Conservation (phyloP, 2,888 invertebrate species). For the Leucozona laternaria region DNA sequence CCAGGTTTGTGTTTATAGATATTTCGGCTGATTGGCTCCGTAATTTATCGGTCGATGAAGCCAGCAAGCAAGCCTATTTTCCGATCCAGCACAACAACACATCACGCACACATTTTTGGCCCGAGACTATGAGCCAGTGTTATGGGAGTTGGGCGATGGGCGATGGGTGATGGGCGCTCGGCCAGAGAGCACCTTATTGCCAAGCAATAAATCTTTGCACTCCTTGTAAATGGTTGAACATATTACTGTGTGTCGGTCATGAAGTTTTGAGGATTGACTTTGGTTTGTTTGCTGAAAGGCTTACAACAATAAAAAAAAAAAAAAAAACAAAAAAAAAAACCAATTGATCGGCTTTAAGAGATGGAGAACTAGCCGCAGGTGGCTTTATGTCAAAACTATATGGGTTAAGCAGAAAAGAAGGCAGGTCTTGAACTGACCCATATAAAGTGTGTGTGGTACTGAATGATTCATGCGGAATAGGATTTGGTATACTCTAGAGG, state of each 20-base stretch:
- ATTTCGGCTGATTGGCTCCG: slow-evolving; percentile 70
- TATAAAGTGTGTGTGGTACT: not conserved
- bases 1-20: slow-evolving; percentile 67
- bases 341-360: not conserved
- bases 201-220: slow-evolving; percentile 68
- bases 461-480: slow-evolving; percentile 27
- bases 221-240: slow-evolving; percentile 61
- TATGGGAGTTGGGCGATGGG: not conserved
- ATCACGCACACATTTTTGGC: slow-evolving; percentile 16
- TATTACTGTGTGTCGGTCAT: slow-evolving; percentile 65
- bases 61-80: slow-evolving; percentile 53
- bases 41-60: slow-evolving; percentile 67
- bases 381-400: slow-evolving; percentile 42
- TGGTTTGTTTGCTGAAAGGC: slow-evolving; percentile 51
- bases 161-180: not conserved
- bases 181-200: slow-evolving; percentile 68
- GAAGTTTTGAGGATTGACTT: slow-evolving; percentile 65
- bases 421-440: slow-evolving; percentile 33
- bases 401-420: slow-evolving; percentile 31
- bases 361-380: slow-evolving; percentile 38
- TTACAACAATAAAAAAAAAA: slow-evolving; percentile 2
- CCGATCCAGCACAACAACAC: slow-evolving; percentile 22
- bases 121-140: not conserved
- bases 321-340: not conserved
- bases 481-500: not conserved